phyloP scores from a whole-genome alignment of 1,140 invertebrate species.

The Monomorium pharaonis region DNA sequence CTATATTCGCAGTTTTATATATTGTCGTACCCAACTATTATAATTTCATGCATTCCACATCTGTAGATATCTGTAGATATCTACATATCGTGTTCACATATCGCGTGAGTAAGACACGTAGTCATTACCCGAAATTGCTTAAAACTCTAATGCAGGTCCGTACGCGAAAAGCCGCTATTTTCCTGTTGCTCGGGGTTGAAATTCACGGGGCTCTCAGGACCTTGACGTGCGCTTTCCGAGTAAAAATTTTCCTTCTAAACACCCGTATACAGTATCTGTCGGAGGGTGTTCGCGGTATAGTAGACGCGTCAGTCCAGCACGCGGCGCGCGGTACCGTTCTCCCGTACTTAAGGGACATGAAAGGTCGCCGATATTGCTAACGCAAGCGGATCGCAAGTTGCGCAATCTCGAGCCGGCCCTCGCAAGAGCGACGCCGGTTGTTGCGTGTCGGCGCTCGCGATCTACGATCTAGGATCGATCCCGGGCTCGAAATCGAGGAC shows the following conservation, averaged over 20 bases:
- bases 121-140: neutral
- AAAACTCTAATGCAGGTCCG: neutral
- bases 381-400: slow-evolving; percentile 51
- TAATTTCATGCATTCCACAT: neutral
- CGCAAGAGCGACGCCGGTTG: slow-evolving; percentile 61
- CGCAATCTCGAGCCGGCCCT: slow-evolving; percentile 56
- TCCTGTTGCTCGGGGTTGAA: neutral
- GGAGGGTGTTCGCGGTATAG: neutral
- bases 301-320: neutral
- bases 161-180: neutral
- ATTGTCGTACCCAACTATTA: neutral
- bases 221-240: neutral
- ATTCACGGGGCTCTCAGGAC: neutral
- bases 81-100: no score
- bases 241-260: neutral
- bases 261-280: neutral
- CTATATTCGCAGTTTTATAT: neutral
- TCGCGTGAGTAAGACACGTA: neutral
- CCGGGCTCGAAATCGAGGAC: slow-evolving; percentile 68
- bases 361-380: slow-evolving; percentile 55
- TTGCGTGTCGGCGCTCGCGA: slow-evolving; percentile 65
- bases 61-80: neutral
- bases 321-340: slow-evolving; percentile 18
- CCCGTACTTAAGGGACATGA: slow-evolving; percentile 55
- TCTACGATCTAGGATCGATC: slow-evolving; percentile 70